These are phyloP conservation scores for Stenichneumon culpator DNA, from an alignment of 2,888 invertebrate genomes.

Conservation along the genomic window DNA sequence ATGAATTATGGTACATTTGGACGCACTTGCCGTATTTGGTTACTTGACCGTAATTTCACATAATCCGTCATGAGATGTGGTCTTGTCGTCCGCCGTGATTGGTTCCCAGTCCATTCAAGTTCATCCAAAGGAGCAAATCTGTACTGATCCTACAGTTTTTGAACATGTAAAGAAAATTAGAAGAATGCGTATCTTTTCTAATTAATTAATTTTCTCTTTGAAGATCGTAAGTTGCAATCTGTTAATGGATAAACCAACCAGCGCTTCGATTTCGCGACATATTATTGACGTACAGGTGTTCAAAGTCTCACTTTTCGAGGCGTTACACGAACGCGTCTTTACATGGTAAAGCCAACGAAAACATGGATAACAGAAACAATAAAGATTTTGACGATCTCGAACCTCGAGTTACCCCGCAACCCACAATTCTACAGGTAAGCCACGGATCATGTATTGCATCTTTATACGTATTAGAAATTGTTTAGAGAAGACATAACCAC, in stretches of 20 bases:
- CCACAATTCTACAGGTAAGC: slow-evolving; percentile 59
- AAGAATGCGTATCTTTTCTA: background rate
- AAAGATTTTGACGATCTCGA: slow-evolving; percentile 78
- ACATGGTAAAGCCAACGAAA: background rate
- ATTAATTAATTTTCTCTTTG: background rate
- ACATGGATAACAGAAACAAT: slow-evolving; percentile 71
- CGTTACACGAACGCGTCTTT: slow-evolving; percentile 23
- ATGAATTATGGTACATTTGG: too few relatives aligned
- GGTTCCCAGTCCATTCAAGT: too few relatives aligned
- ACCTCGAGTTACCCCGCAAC: slow-evolving; percentile 78
- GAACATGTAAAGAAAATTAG: background rate
- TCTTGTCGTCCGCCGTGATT: too few relatives aligned
- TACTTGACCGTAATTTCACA: too few relatives aligned
- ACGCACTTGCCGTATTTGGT: too few relatives aligned
- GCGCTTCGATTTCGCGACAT: background rate
- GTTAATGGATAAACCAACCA: background rate
- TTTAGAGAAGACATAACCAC: slow-evolving; percentile 13
- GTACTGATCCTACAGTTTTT: background rate
- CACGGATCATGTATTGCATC: background rate
- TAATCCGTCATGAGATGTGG: too few relatives aligned
- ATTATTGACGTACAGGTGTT: background rate
- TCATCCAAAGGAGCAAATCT: background rate
- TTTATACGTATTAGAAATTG: background rate
- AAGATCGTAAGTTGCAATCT: background rate
- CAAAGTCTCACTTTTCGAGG: slow-evolving; percentile 9